Base-by-base conservation (phyloP, 2,888 invertebrate genomes). In the Herminia tarsipennalis region DNA sequence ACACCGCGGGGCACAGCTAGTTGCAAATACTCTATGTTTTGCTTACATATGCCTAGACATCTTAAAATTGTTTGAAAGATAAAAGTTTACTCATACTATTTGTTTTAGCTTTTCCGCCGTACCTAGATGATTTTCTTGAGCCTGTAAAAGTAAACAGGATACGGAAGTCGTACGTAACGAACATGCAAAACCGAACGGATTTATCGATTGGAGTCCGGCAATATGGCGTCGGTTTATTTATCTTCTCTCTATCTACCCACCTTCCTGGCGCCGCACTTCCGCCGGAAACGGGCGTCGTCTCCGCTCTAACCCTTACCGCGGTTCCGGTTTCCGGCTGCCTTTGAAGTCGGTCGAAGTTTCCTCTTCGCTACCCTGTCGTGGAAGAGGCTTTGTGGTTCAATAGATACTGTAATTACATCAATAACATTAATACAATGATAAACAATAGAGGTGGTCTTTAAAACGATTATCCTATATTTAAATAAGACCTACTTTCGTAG, bases 211-310 rank as follows among this genome's bases (percentile, higher is more conserved):
- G 61, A 77, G 78, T 83, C 81, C 82, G 79, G 82, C 88, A 89
- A 86, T 86, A 89, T 88, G 86, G 88, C 84, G 83, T 71, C 79
- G 75, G 76, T 81, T 81, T 88, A 88, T 88, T 89, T 89, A 87
- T 88, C 81, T 85, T 76, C 71, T 66, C 58, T 73, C 66, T 76
- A 81, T 79, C 78, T 81, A 79, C 74, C 81, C 76, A 81, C 85
- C 88, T 89, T 87, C 87, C 88, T 90, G 89, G 91, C 89, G 89
- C 89, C 89, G 74, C 41, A 73, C 83, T 86, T 88, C 88, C 89
- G 83, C 71, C 86, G 89, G 90, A 90, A 88, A 86, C 87, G 84
- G 76, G 82, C 82, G 83, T 84, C 87, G 88, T 86, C 88, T 86
- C 88, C 86, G 86, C 76, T 84, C 81, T 87, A 91, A 89, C 90